Base-by-base conservation (phyloP, 92 coral and sea anemone genomes). In the Montipora capitata region DNA sequence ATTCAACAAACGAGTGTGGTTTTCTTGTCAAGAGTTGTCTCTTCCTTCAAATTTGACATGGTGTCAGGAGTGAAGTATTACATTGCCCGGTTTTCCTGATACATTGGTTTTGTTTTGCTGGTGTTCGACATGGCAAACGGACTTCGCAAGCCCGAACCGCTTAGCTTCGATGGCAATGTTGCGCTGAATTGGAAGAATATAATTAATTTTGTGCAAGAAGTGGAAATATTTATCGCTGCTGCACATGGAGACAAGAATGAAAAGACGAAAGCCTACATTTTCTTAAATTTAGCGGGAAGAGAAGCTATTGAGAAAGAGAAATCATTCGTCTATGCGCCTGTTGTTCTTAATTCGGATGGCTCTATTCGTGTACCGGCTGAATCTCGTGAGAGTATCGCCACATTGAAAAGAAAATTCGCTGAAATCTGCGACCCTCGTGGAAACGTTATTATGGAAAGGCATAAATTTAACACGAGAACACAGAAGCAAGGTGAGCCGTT, bases 371-470 rank as follows among this genome's bases (percentile, higher is more conserved):
- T 61, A n/a, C 58, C 68, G 15, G 85, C 85, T 1, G 91, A 87
- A 63, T 68, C 80, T 63, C 75, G 76, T 40, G 80, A 87, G 70
- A 70, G 85, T 44, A 69, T 69, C 20, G 80, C 5, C 27, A 71
- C 68, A 7, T 17, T 20, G 41, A 54, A 69, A 51, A 3, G 79
- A 41, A 52, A 69, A n/a, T 56, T 83, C 68, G 66, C 74, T 70
- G 87, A 88, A 81, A 80, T 80, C 38, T 81, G 92, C 82, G 79
- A 81, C 72, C 92, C 87, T 18, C 92, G 68, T 39, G 69, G 76
- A 44, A 88, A 88, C 51, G 92, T 88, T 1, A 74, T 72, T 0
- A 86, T 86, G 90, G 78, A 78, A 54, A 69, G 80, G 51, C 51
- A 45, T 7, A 45, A 45, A 45, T 45, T 45, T 45, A 45, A 75